A percentile compares a stretch with the other conserved stretches of the same genome.
Evolutionary conservation across 2,888 invertebrate species (phyloP).

Genomic region (Thera obeliscata): DNA sequence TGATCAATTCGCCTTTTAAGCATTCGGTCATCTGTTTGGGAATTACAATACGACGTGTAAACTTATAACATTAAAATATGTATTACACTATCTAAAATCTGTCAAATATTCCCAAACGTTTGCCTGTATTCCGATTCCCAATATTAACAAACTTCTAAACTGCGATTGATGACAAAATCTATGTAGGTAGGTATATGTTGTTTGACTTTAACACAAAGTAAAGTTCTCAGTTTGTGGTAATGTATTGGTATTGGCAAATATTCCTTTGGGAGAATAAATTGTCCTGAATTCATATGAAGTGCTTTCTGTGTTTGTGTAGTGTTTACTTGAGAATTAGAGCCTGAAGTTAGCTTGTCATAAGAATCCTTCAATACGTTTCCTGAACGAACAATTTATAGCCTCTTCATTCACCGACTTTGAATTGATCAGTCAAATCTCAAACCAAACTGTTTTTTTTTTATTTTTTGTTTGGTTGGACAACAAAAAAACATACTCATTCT

Average conservation of each 20-base stretch:
- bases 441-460: not conserved
- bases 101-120: not conserved
- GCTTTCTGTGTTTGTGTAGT: slow-evolving; percentile 1
- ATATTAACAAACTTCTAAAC: slow-evolving; percentile 11
- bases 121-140: slow-evolving; percentile 1
- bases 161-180: slow-evolving; percentile 10
- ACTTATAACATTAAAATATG: too few relatives aligned
- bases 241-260: slow-evolving; percentile 1
- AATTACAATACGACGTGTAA: too few relatives aligned
- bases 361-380: too few relatives aligned
- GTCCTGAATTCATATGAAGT: not conserved
- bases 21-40: too few relatives aligned
- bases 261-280: not conserved
- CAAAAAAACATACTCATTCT: not conserved
- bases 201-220: slow-evolving; percentile 8
- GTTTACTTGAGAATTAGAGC: not conserved
- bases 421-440: too few relatives aligned
- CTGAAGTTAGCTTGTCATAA: too few relatives aligned
- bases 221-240: slow-evolving; percentile 8
- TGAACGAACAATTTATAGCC: too few relatives aligned
- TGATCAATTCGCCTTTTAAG: too few relatives aligned
- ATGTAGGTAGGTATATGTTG: slow-evolving; percentile 2
- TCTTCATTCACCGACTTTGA: too few relatives aligned
- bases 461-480: not conserved
- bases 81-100: too few relatives aligned